Conservation (phyloP, 2,797 vertebrate genomes). For the Microhierax caerulescens region DNA sequence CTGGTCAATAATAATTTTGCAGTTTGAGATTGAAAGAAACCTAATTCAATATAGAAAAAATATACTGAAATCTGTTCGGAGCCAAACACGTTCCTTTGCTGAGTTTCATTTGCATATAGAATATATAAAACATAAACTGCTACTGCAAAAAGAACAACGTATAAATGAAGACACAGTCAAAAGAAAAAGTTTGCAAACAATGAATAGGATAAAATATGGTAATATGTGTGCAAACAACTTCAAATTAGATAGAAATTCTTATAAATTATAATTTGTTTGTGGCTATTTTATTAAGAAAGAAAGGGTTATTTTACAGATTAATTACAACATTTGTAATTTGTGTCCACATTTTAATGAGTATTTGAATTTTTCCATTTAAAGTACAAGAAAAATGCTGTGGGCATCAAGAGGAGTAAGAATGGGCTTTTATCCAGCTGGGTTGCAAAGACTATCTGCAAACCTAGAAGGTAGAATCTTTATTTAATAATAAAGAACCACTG, state of each 20-base stretch:
- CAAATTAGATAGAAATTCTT: neutral
- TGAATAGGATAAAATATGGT: neutral
- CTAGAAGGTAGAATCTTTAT: neutral
- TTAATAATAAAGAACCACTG: neutral
- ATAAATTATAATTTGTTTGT: neutral
- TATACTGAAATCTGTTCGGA: neutral
- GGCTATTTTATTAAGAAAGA: neutral
- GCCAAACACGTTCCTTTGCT: neutral
- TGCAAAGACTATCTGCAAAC: neutral
- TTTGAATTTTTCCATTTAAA: neutral
- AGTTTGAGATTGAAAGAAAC: neutral
- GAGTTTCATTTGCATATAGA: neutral
- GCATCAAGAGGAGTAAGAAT: neutral
- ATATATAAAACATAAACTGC: neutral
- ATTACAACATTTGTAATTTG: neutral
- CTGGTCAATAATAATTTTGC: neutral
- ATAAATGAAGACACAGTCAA: neutral
- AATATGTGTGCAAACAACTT: neutral
- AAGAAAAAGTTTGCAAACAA: neutral
- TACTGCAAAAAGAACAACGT: neutral
- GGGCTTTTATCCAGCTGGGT: neutral
- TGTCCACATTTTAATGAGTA: neutral
- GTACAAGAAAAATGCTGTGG: neutral
- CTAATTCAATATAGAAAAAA: neutral
- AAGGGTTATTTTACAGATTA: neutral